phyloP scores from a whole-genome alignment of 2,797 vertebrate genomes.

The Coilia nasus region DNA sequence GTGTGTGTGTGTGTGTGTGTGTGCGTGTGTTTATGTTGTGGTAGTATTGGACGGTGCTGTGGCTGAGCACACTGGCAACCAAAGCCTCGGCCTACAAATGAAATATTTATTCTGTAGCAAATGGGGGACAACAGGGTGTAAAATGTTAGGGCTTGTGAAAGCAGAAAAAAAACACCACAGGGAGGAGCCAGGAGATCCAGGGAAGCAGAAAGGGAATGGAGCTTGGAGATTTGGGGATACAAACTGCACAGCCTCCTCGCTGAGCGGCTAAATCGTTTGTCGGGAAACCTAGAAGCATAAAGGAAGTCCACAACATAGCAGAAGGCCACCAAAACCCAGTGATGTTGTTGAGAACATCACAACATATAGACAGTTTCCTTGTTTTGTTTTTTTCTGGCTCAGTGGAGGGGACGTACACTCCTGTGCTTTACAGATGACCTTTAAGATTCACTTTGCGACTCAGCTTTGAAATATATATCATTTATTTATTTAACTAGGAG shows the following conservation, averaged over 20 bases:
- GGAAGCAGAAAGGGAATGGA: background rate
- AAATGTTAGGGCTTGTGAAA: too few species aligned
- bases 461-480: background rate
- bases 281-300: background rate
- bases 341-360: too few species aligned
- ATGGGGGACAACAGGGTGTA: too few species aligned
- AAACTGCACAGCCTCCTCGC: background rate
- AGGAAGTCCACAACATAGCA: background rate
- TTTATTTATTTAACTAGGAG: too few species aligned
- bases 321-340: background rate
- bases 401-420: background rate
- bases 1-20: too few species aligned
- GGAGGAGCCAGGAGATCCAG: background rate
- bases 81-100: too few species aligned
- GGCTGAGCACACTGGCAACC: too few species aligned
- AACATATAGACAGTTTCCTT: background rate
- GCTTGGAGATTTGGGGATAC: background rate
- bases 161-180: too few species aligned
- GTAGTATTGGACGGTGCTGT: too few species aligned
- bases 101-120: too few species aligned
- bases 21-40: too few species aligned
- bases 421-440: background rate
- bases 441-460: background rate
- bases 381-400: background rate
- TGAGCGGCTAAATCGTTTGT: background rate